Evolutionary conservation across 2,888 invertebrate species (phyloP).

Genomic region (Flabesymbios commensalis): DNA sequence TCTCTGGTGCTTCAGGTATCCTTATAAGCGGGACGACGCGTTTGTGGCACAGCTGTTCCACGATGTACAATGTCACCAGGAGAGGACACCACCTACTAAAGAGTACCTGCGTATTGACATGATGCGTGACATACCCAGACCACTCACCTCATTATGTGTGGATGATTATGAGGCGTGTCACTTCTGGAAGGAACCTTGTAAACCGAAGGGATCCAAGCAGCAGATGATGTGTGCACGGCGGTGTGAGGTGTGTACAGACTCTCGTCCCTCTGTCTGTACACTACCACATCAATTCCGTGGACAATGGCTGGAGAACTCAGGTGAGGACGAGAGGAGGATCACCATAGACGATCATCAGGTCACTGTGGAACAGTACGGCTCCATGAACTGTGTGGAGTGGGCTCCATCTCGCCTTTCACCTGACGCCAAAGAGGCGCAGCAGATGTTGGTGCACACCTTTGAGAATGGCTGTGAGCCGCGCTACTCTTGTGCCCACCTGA

Average conservation of each 20-base stretch:
- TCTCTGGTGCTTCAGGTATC: conserved; percentile 29
- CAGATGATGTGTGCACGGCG: conserved; percentile 23
- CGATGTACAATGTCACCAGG: conserved; percentile 20
- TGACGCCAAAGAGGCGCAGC: no score
- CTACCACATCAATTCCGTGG: conserved; percentile 13
- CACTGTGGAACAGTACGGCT: no score
- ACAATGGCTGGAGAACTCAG: conserved; percentile 21
- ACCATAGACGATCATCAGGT: no score
- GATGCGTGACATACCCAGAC: conserved; percentile 4
- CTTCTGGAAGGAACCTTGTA: conserved; percentile 16
- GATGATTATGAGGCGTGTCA: conserved; percentile 30
- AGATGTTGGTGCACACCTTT: conserved; percentile 29
- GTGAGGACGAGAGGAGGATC: no score
- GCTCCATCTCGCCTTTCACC: no score
- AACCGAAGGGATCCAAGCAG: conserved; percentile 6
- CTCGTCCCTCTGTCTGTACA: conserved; percentile 20
- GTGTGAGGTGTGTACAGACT: conserved; percentile 23
- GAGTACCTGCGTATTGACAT: conserved; percentile 15
- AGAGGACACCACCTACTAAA: neutral
- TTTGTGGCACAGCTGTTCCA: conserved; percentile 20
- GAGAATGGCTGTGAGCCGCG: conserved; percentile 32
- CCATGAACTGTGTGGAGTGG: no score
- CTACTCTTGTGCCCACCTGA: conserved; percentile 27
- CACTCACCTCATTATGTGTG: conserved; percentile 11
- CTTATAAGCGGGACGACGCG: neutral